Conservation (phyloP, 2,113 vertebrate genomes). For the Genyomyrus donnyi region DNA sequence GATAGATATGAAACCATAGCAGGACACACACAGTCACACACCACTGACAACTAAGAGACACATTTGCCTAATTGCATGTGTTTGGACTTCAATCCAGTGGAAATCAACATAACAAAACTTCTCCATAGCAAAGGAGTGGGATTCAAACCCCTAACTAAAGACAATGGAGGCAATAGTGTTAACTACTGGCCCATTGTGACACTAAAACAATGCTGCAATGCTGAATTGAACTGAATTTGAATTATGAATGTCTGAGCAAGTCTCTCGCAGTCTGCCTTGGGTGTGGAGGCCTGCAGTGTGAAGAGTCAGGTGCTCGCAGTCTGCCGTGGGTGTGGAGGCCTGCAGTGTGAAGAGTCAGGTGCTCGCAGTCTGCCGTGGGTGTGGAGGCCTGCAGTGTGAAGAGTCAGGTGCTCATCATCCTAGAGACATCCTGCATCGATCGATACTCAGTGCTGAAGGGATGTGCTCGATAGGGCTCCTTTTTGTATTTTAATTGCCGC, state of each 20-base stretch:
- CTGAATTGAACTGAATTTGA: neutral
- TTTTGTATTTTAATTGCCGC: slow-evolving; percentile 1
- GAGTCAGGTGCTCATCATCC: neutral
- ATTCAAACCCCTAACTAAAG: neutral
- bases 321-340: too few species aligned
- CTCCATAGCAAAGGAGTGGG: neutral
- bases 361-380: neutral
- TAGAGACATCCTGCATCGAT: neutral
- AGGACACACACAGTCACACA: neutral
- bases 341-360: too few species aligned
- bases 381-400: neutral
- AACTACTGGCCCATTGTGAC: neutral
- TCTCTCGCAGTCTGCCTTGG: neutral
- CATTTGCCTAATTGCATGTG: neutral
- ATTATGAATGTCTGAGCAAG: neutral
- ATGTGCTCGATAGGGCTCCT: neutral
- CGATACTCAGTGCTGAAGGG: neutral
- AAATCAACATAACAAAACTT: neutral
- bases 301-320: too few species aligned
- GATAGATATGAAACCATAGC: neutral
- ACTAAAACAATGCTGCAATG: neutral
- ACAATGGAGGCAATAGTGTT: neutral
- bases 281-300: neutral
- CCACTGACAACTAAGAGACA: neutral
- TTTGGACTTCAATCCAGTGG: neutral